These are phyloP conservation scores for Scaptomyza hsui DNA, from an alignment of 1,140 invertebrate species.

Conservation along the genomic window DNA sequence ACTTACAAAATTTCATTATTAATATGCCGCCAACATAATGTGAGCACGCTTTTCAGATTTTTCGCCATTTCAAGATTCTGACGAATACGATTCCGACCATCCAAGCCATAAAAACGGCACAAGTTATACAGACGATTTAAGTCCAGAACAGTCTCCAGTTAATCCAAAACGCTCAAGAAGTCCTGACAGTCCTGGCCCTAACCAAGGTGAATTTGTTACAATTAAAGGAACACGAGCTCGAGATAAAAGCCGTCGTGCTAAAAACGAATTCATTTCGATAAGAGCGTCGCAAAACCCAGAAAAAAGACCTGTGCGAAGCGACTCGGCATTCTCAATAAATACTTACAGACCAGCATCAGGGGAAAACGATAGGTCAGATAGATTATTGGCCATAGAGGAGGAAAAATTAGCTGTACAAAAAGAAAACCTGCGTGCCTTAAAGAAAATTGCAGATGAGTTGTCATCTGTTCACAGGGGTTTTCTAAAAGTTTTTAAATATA, in stretches of 20 bases:
- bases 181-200: no score
- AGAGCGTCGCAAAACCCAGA: no score
- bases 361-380: not conserved
- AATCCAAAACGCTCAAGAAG: not conserved
- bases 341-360: not conserved
- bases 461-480: constrained; percentile 33
- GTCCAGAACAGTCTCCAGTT: not conserved
- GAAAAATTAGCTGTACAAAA: constrained; percentile 30
- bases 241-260: no score
- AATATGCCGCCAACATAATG: not conserved
- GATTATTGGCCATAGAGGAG: constrained; percentile 28
- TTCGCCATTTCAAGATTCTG: constrained; percentile 17
- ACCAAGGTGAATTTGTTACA: no score
- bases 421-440: constrained; percentile 38
- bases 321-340: not conserved
- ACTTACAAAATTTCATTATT: not conserved
- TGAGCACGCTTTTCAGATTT: constrained; percentile 7
- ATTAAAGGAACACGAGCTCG: no score
- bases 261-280: no score
- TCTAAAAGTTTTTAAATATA: constrained; percentile 15
- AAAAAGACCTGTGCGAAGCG: not conserved
- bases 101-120: not conserved
- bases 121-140: no score
- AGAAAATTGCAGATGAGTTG: constrained; percentile 32
- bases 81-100: constrained; percentile 5